These are phyloP conservation scores for Drosophila melanosoma DNA, from an alignment of 2,888 invertebrate genomes.

Conservation along the genomic window DNA sequence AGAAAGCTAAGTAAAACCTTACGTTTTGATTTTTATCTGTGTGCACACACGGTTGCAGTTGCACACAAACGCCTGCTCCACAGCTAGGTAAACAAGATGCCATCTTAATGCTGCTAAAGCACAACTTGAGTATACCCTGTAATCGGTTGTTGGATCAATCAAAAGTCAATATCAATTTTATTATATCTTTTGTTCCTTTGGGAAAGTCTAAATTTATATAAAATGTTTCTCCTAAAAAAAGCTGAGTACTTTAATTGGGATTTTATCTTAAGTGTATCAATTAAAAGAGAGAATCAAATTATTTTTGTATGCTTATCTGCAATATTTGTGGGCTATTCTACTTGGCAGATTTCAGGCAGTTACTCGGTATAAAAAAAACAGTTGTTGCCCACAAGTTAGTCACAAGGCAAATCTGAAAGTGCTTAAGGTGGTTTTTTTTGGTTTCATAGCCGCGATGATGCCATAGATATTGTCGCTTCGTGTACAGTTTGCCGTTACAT, in stretches of 20 bases:
- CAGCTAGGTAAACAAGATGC: conserved; percentile 22
- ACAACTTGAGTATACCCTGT: conserved; percentile 24
- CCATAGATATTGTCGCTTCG: conserved; percentile 78
- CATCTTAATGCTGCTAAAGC: neutral
- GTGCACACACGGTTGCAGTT: conserved; percentile 47
- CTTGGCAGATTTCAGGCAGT: neutral
- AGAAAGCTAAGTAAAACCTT: conserved; percentile 29
- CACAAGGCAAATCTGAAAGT: conserved; percentile 42
- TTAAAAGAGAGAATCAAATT: neutral
- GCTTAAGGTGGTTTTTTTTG: conserved; percentile 37
- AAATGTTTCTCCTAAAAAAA: neutral
- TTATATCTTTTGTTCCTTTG: neutral
- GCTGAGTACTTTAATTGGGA: neutral
- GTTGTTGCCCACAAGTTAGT: conserved; percentile 29
- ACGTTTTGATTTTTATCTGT: conserved; percentile 72
- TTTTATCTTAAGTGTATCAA: neutral
- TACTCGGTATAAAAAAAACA: conserved; percentile 28
- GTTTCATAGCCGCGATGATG: conserved; percentile 49
- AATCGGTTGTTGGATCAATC: neutral
- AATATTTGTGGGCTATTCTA: neutral
- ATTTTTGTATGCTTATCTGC: too few species aligned
- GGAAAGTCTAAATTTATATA: neutral
- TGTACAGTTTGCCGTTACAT: conserved; percentile 79
- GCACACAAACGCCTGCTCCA: conserved; percentile 24
- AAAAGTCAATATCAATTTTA: neutral